A percentile compares a stretch with the other conserved stretches of the same genome.
Evolutionary conservation across 1,140 invertebrate species (phyloP).

Genomic region (Cardiocondyla obscurior): DNA sequence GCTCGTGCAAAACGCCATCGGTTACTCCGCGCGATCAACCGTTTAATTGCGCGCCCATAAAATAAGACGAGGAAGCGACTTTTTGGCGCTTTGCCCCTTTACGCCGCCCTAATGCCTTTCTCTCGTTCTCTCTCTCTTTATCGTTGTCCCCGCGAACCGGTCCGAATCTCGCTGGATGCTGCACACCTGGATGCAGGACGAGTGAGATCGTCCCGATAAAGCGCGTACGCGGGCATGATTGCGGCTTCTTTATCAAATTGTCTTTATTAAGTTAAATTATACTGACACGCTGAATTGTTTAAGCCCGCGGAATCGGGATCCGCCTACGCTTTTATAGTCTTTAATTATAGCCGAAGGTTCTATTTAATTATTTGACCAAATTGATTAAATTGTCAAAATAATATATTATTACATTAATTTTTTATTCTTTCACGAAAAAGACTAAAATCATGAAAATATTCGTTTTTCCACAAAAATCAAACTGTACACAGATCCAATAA

Average conservation of each 20-base stretch:
- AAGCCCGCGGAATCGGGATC: background rate
- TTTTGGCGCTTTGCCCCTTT: conserved; percentile 51
- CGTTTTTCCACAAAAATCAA: background rate
- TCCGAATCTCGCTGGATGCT: conserved; percentile 8
- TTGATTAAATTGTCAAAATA: background rate
- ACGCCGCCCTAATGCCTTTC: background rate
- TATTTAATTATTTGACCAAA: background rate
- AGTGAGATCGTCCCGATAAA: conserved; percentile 38
- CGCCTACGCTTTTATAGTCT: background rate
- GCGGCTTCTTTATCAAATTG: background rate
- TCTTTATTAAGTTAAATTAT: background rate
- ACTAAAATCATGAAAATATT: background rate
- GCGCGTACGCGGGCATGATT: conserved; percentile 6
- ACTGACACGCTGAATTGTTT: background rate
- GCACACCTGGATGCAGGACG: conserved; percentile 34
- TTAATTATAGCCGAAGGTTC: background rate
- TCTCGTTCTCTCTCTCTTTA: background rate
- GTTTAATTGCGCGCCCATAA: conserved; percentile 73
- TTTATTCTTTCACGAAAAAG: background rate
- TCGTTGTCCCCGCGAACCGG: conserved; percentile 33
- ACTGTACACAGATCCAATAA: background rate
- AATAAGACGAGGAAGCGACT: conserved; percentile 58
- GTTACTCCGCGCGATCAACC: conserved; percentile 40
- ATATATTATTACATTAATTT: background rate
- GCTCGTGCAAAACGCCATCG: conserved; percentile 54